phyloP scores from a whole-genome alignment of 2,888 invertebrate genomes.

The Temnothorax rugatulus region DNA sequence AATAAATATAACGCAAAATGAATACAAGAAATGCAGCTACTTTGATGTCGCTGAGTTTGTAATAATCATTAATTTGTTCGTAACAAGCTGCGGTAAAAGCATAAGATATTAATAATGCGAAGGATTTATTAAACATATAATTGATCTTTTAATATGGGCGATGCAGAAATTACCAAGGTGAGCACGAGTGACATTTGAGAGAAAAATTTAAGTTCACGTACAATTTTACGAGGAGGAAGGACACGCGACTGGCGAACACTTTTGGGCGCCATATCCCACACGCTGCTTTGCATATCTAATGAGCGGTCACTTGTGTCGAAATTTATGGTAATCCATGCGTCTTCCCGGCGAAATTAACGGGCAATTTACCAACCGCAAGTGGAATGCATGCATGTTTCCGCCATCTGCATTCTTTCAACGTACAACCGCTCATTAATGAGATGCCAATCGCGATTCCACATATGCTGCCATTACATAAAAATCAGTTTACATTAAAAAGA shows the following conservation, averaged over 20 bases:
- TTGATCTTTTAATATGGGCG: background rate
- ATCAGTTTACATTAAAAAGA: slow-evolving; percentile 15
- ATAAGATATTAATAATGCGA: slow-evolving; percentile 14
- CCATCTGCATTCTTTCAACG: slow-evolving; percentile 35
- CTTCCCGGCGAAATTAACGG: slow-evolving; percentile 74
- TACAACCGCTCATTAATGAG: slow-evolving; percentile 39
- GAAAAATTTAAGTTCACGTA: slow-evolving; percentile 29
- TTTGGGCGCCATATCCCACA: slow-evolving; percentile 57
- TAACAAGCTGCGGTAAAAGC: slow-evolving; percentile 23
- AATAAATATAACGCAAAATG: background rate
- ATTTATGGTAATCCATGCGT: slow-evolving; percentile 77
- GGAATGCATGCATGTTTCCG: slow-evolving; percentile 74
- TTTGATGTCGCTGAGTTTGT: background rate
- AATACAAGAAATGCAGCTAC: slow-evolving; percentile 5
- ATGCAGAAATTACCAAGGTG: slow-evolving; percentile 24
- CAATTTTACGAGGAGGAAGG: slow-evolving; percentile 40
- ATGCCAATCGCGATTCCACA: slow-evolving; percentile 36
- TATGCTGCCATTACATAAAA: slow-evolving; percentile 21
- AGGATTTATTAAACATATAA: slow-evolving; percentile 24
- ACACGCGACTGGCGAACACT: slow-evolving; percentile 46
- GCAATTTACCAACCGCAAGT: slow-evolving; percentile 71
- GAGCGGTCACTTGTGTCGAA: slow-evolving; percentile 76
- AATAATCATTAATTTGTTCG: slow-evolving; percentile 33
- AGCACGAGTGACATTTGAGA: background rate
- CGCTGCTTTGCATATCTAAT: slow-evolving; percentile 73